Conservation (phyloP, 37 sponge, comb jelly and placozoan genomes). For the Axinella damicornis region DNA sequence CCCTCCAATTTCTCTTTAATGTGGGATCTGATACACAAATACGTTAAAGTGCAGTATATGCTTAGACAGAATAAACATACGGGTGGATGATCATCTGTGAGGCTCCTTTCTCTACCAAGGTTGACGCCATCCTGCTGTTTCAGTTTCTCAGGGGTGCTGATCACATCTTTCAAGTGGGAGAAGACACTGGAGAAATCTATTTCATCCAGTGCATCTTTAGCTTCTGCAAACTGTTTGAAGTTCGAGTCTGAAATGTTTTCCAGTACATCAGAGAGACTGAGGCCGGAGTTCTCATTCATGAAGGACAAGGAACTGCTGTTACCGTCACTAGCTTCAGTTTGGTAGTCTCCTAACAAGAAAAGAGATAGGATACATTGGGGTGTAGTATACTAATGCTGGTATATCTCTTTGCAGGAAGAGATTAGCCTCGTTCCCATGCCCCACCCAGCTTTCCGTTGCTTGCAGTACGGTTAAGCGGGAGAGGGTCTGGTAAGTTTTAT, state of each 20-base stretch:
- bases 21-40: neutral
- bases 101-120: neutral
- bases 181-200: constrained; percentile 31
- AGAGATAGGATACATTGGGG: too few relatives aligned
- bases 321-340: too few relatives aligned
- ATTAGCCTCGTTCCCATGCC: too few relatives aligned
- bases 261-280: neutral
- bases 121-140: neutral
- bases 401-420: too few relatives aligned
- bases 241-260: constrained; percentile 11
- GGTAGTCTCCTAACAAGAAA: too few relatives aligned
- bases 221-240: constrained; percentile 11
- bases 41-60: too few relatives aligned
- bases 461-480: too few relatives aligned
- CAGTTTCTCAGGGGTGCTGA: constrained; percentile 33
- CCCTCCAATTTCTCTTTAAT: neutral
- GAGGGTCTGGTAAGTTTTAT: too few relatives aligned
- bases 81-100: too few relatives aligned
- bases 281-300: neutral
- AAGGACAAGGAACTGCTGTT: neutral
- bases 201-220: neutral
- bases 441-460: too few relatives aligned
- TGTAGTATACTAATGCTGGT: too few relatives aligned
- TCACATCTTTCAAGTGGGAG: constrained; percentile 38
- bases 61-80: neutral